Evolutionary conservation across 2,797 vertebrate species (phyloP).

Genomic region (Dendrocincla fuliginosa): DNA sequence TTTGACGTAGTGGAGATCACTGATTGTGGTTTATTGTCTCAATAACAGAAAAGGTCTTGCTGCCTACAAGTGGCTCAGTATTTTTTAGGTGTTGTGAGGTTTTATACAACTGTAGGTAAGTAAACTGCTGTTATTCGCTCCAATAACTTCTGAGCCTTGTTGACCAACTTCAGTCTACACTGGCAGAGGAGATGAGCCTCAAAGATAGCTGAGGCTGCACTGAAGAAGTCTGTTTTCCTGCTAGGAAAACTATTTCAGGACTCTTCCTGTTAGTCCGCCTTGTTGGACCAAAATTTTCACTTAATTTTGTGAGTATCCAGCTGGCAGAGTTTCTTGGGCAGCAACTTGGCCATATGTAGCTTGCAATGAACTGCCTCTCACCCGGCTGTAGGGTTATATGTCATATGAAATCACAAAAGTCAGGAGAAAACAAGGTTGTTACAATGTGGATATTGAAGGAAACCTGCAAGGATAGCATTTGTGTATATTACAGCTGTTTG

Average conservation of each 20-base stretch:
- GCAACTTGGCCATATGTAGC: neutral
- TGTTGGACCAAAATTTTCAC: neutral
- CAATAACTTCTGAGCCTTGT: neutral
- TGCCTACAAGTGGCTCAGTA: neutral
- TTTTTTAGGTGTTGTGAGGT: neutral
- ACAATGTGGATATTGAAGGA: neutral
- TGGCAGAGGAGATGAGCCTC: neutral
- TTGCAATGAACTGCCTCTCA: neutral
- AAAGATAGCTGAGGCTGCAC: neutral
- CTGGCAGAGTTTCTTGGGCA: neutral
- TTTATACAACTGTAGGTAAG: neutral
- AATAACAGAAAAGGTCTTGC: neutral
- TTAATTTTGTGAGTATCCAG: neutral
- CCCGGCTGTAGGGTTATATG: neutral
- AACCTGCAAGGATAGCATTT: neutral
- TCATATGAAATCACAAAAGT: neutral
- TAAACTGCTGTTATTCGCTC: neutral
- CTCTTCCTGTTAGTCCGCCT: neutral
- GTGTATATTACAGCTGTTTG: neutral
- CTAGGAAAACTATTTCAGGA: neutral
- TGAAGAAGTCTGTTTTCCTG: neutral
- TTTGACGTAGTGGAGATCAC: neutral
- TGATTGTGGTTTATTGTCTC: neutral
- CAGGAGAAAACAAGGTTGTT: neutral
- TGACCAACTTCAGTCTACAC: neutral